These are phyloP conservation scores for Platysternon megacephalum DNA, from an alignment of 2,113 vertebrate genomes.

Conservation along the genomic window DNA sequence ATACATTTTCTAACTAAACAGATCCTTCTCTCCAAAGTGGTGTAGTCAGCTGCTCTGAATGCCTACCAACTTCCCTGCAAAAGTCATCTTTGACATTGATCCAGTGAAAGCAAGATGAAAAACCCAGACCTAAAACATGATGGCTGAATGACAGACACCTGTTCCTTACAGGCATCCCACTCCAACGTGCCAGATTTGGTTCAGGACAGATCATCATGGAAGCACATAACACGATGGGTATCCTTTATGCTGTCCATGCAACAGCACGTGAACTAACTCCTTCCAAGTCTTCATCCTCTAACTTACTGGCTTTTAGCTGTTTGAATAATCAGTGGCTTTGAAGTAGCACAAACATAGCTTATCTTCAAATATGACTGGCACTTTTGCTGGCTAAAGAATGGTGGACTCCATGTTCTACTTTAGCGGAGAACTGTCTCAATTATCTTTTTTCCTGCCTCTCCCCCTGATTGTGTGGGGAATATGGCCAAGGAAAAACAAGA, in stretches of 20 bases:
- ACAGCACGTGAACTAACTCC: not conserved
- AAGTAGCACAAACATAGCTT: not conserved
- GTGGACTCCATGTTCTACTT: not conserved
- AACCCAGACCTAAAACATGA: not conserved
- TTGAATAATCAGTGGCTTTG: not conserved
- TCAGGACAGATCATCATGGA: not conserved
- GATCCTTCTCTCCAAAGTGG: not conserved
- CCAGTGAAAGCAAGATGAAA: not conserved
- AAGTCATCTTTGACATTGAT: not conserved
- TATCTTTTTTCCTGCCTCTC: not conserved
- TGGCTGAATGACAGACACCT: not conserved
- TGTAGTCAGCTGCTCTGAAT: not conserved
- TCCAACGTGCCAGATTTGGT: not conserved
- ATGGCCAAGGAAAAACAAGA: not conserved
- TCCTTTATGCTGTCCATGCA: not conserved
- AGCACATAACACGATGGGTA: not conserved
- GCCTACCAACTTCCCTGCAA: not conserved
- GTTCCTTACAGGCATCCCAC: not conserved
- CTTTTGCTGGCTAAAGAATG: not conserved
- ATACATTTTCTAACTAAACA: not conserved
- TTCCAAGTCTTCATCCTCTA: not conserved
- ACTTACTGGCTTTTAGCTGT: not conserved
- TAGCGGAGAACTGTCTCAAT: not conserved
- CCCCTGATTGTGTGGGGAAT: not conserved
- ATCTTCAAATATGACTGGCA: not conserved